These are phyloP conservation scores for Cheilinus undulatus DNA, from an alignment of 2,113 vertebrate genomes.

Conservation along the genomic window DNA sequence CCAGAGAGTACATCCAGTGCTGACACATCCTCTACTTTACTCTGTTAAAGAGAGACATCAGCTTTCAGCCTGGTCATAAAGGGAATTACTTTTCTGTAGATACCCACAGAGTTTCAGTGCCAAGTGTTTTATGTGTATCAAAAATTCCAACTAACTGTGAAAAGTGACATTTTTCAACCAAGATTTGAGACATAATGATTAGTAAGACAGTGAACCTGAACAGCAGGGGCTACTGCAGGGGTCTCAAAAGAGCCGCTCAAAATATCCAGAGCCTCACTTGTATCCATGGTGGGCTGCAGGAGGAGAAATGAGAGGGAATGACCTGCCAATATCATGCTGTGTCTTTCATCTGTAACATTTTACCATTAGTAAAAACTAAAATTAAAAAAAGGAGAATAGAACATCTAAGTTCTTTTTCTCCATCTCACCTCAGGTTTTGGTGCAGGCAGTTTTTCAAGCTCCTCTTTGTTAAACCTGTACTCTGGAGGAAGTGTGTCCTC, in stretches of 20 bases:
- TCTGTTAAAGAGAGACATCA: conserved; percentile 21
- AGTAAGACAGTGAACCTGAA: conserved; percentile 40
- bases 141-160: no score
- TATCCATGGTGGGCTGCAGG: conserved; percentile 71
- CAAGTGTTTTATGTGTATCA: no score
- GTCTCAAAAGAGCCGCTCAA: conserved; percentile 74
- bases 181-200: no score
- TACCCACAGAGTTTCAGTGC: background rate
- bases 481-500: conserved; percentile 72
- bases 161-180: no score
- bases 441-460: conserved; percentile 64
- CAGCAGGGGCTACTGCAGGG: conserved; percentile 56
- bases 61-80: background rate
- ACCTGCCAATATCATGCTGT: no score
- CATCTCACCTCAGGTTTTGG: conserved; percentile 72
- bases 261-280: conserved; percentile 77
- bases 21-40: conserved; percentile 43
- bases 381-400: background rate
- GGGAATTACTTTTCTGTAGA: no score
- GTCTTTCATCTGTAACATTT: no score
- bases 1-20: conserved; percentile 37
- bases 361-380: no score
- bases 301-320: background rate
- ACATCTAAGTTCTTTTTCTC: background rate
- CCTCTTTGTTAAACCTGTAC: conserved; percentile 72